phyloP scores from a whole-genome alignment of 2,797 vertebrate species.

The Simalia tracyae region DNA sequence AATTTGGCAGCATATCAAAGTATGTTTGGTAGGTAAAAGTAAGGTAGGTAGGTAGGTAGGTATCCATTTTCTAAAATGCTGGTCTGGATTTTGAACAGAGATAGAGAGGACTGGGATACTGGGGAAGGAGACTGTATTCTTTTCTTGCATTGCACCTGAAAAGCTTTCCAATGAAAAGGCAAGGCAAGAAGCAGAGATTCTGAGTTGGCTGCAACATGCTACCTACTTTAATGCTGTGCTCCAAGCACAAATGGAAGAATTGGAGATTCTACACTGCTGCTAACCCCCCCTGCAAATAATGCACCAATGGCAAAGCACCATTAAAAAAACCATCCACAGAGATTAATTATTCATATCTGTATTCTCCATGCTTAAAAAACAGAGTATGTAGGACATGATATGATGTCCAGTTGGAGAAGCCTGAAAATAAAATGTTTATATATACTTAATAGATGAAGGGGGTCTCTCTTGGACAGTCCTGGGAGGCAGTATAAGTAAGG shows the following conservation, averaged over 20 bases:
- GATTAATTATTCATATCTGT: not conserved
- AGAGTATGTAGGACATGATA: not conserved
- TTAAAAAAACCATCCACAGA: not conserved
- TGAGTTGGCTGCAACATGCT: not conserved
- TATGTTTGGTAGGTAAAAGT: not conserved
- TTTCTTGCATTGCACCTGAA: not conserved
- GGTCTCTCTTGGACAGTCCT: not conserved
- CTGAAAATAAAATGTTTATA: not conserved
- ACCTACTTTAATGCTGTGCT: not conserved
- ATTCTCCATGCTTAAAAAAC: not conserved
- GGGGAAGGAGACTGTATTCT: not conserved
- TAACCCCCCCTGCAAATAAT: not conserved
- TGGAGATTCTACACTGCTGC: not conserved
- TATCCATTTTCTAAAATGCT: not conserved
- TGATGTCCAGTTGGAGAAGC: not conserved
- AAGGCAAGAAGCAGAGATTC: not conserved
- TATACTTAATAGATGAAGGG: not conserved
- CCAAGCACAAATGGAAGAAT: not conserved
- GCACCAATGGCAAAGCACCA: not conserved
- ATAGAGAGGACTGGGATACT: not conserved
- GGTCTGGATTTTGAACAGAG: not conserved
- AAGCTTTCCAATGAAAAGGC: not conserved
- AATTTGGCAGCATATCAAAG: not conserved
- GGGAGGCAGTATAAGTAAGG: not conserved
- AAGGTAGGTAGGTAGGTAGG: not conserved